A percentile compares a stretch with the other conserved stretches of the same genome.
Conservation (phyloP, 30 jellyfish, hydroid and myxozoan species). For the Aurelia sp. region DNA sequence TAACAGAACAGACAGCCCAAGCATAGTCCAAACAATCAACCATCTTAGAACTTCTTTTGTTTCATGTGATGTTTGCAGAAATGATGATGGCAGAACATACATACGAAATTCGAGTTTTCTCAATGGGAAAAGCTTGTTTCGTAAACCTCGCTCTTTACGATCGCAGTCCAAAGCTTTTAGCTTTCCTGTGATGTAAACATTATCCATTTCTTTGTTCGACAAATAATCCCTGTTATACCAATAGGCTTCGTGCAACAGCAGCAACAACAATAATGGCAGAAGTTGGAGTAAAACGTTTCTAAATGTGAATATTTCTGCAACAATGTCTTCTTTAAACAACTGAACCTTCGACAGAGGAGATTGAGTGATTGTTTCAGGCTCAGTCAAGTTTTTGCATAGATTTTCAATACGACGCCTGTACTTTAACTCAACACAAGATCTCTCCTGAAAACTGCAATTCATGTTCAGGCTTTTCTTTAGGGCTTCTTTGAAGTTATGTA, state of each 20-base stretch:
- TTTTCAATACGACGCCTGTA: constrained; percentile 35
- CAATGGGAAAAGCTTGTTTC: constrained; percentile 78
- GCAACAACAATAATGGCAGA: constrained; percentile 76
- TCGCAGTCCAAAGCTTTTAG: constrained; percentile 84
- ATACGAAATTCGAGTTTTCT: constrained; percentile 92
- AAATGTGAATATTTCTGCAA: constrained; percentile 13
- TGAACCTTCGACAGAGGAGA: not conserved
- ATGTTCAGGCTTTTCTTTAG: not conserved
- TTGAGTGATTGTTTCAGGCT: not conserved
- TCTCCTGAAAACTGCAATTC: constrained; percentile 23
- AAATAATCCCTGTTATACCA: constrained; percentile 79
- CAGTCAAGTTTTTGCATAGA: constrained; percentile 51
- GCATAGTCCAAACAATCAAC: constrained; percentile 65
- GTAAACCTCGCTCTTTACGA: constrained; percentile 87
- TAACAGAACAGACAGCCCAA: constrained; percentile 58
- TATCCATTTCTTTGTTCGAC: constrained; percentile 80
- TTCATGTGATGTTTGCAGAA: constrained; percentile 73
- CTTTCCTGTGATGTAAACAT: constrained; percentile 88
- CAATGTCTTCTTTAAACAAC: not conserved
- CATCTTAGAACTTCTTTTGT: constrained; percentile 57
- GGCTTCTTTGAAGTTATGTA: not conserved
- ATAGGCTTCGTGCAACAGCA: constrained; percentile 82
- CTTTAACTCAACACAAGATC: constrained; percentile 6
- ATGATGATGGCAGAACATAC: constrained; percentile 81
- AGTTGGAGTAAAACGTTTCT: constrained; percentile 53